Conservation (phyloP, 2,113 vertebrate species). For the Solea solea region DNA sequence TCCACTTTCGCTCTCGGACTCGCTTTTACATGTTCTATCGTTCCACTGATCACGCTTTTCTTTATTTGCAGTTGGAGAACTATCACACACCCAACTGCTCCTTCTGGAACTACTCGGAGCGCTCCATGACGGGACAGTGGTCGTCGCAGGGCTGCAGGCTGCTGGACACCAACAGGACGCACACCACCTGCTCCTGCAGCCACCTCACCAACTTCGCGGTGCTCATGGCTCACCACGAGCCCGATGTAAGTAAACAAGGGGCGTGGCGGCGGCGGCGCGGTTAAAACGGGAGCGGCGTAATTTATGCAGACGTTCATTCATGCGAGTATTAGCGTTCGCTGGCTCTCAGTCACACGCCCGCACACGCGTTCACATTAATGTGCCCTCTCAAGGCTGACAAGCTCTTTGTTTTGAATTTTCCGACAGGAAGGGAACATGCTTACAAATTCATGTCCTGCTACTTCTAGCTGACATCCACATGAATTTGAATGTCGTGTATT, state of each 20-base stretch:
- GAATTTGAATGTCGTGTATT: slow-evolving; percentile 77
- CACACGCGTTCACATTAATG: slow-evolving; percentile 68
- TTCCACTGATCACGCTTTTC: not conserved
- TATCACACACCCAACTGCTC: slow-evolving; percentile 94
- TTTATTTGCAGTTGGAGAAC: slow-evolving; percentile 84
- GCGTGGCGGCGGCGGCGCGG: slow-evolving; percentile 32
- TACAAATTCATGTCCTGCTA: slow-evolving; percentile 75
- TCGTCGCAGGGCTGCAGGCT: slow-evolving; percentile 92
- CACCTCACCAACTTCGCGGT: slow-evolving; percentile 96
- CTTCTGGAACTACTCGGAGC: slow-evolving; percentile 97
- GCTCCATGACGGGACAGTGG: slow-evolving; percentile 94
- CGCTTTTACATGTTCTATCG: not conserved
- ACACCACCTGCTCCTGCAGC: slow-evolving; percentile 94
- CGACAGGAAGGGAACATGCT: slow-evolving; percentile 61
- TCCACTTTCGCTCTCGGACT: not conserved
- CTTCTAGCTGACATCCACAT: slow-evolving; percentile 76
- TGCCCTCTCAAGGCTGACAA: slow-evolving; percentile 67
- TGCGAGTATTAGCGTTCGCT: slow-evolving; percentile 38
- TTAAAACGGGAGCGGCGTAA: slow-evolving; percentile 51
- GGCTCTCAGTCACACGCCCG: slow-evolving; percentile 57
- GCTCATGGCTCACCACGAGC: slow-evolving; percentile 91
- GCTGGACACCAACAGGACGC: slow-evolving; percentile 90
- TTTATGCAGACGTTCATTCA: slow-evolving; percentile 60
- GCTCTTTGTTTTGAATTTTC: slow-evolving; percentile 74
- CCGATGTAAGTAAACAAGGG: slow-evolving; percentile 79